Conservation (phyloP, 2,888 invertebrate genomes). For the Drosophila gaucha region DNA sequence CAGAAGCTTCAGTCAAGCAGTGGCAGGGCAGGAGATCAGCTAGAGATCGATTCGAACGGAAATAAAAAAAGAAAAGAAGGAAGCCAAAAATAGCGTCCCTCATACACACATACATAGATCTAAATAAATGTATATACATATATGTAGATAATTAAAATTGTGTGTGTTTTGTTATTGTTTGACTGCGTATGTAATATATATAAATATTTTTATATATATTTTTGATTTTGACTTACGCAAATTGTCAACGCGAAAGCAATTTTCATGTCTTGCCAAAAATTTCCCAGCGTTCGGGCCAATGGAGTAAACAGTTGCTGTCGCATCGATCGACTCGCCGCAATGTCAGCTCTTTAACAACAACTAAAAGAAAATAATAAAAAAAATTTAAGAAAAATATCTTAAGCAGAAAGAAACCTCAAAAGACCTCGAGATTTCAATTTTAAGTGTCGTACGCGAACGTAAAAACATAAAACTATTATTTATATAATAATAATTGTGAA, state of each 20-base stretch:
- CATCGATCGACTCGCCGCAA: constrained; percentile 39
- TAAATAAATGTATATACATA: not conserved
- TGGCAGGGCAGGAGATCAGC: constrained; percentile 41
- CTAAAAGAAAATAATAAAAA: constrained; percentile 6
- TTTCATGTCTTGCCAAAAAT: constrained; percentile 73
- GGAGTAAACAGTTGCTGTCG: constrained; percentile 53
- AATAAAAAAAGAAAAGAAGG: constrained; percentile 9
- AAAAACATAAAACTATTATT: not conserved
- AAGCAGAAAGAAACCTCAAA: constrained; percentile 3
- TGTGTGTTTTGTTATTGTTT: constrained; percentile 18
- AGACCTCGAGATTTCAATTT: constrained; percentile 2
- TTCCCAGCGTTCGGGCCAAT: constrained; percentile 41
- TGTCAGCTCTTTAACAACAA: constrained; percentile 58
- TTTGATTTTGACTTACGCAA: constrained; percentile 33
- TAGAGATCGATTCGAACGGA: constrained; percentile 27
- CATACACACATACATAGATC: not conserved
- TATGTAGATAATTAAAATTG: constrained; percentile 12
- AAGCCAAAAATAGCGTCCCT: constrained; percentile 41
- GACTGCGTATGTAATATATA: not conserved
- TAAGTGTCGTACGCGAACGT: not conserved
- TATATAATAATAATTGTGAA: constrained; percentile 3
- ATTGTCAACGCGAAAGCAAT: constrained; percentile 52
- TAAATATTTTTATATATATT: constrained; percentile 8
- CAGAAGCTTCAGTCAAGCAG: constrained; percentile 53
- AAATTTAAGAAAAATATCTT: constrained; percentile 8